Percentiles rank a stretch among this genome's conserved stretches.
Conservation (phyloP, 2,888 invertebrate genomes). For the Leptarthrus brevirostris region DNA sequence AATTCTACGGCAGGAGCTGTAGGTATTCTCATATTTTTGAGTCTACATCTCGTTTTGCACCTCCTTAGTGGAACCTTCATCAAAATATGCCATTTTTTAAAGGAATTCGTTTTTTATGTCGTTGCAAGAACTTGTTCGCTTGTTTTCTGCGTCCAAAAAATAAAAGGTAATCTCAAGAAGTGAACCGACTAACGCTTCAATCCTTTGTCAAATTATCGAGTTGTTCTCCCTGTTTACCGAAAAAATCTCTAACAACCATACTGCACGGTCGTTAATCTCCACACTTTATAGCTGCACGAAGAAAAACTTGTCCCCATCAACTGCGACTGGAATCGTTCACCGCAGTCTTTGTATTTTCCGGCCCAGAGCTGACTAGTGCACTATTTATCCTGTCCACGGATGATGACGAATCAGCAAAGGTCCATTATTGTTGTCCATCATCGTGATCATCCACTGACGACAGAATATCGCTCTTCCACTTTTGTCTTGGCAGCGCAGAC, state of each 20-base stretch:
- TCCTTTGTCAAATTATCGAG: slow-evolving; percentile 20
- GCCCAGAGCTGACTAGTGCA: not conserved
- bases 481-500: not conserved
- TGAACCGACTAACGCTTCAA: too few species aligned
- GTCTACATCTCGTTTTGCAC: too few species aligned
- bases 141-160: too few species aligned
- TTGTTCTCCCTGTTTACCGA: not conserved
- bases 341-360: slow-evolving; percentile 8
- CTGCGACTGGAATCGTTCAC: not conserved
- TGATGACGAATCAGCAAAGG: slow-evolving; percentile 40
- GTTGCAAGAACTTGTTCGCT: too few species aligned
- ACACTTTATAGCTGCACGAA: slow-evolving; percentile 23
- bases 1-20: too few species aligned
- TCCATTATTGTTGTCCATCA: slow-evolving; percentile 45
- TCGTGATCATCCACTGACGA: slow-evolving; percentile 38
- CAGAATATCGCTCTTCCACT: slow-evolving; percentile 17
- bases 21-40: too few species aligned
- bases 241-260: slow-evolving; percentile 39
- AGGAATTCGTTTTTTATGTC: too few species aligned
- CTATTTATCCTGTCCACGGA: slow-evolving; percentile 34
- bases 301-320: slow-evolving; percentile 27
- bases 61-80: too few species aligned
- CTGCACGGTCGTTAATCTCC: slow-evolving; percentile 44
- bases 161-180: too few species aligned
- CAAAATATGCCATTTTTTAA: too few species aligned